Percentiles rank a stretch among this genome's conserved stretches.
These are phyloP conservation scores for Epinotia demarniana DNA, from an alignment of 2,888 invertebrate genomes.

Conservation along the genomic window DNA sequence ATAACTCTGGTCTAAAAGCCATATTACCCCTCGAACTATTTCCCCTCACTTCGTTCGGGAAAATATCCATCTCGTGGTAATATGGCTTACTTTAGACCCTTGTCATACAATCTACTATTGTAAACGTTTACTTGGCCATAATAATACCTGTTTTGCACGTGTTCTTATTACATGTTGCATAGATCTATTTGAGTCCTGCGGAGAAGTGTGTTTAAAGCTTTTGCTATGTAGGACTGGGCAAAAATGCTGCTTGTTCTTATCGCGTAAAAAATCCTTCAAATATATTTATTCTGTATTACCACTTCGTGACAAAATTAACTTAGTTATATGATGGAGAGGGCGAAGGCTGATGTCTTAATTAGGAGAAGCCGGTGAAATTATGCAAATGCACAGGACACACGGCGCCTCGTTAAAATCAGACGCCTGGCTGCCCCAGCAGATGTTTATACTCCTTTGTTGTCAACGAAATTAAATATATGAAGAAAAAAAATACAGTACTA, in stretches of 20 bases:
- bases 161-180: no score
- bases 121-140: no score
- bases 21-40: no score
- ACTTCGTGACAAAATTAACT: slow-evolving; percentile 12
- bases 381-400: slow-evolving; percentile 61
- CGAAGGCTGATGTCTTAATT: slow-evolving; percentile 52
- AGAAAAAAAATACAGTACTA: neutral
- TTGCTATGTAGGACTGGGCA: neutral
- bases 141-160: no score
- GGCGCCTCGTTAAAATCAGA: slow-evolving; percentile 66
- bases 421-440: slow-evolving; percentile 56
- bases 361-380: slow-evolving; percentile 63
- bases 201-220: neutral
- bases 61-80: no score
- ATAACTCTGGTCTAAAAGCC: no score
- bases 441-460: slow-evolving; percentile 7
- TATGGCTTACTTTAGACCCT: no score
- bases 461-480: neutral
- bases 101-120: no score
- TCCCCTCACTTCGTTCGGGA: no score
- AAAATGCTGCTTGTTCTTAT: neutral
- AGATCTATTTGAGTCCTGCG: no score
- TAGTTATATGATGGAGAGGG: slow-evolving; percentile 8
- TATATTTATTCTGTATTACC: neutral
- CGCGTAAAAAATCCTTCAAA: neutral